Conservation (phyloP, 2,888 invertebrate species). For the Trilocha varians region DNA sequence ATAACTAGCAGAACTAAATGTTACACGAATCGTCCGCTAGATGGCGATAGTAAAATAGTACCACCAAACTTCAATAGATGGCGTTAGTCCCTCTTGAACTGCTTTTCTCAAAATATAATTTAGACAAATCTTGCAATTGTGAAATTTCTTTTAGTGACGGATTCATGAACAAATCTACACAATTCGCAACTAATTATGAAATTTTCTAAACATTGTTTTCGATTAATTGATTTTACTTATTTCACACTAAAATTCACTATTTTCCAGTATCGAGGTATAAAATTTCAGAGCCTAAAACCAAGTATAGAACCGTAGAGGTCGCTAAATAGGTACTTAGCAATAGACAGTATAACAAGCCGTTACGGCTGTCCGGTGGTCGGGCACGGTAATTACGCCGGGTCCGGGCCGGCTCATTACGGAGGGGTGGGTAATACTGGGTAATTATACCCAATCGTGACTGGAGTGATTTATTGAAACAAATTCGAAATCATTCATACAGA, state of each 20-base stretch:
- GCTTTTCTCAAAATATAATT: too few species aligned
- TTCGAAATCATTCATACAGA: neutral
- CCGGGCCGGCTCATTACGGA: slow-evolving; percentile 3
- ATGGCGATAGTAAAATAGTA: neutral
- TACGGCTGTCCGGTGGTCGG: neutral
- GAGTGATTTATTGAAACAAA: slow-evolving; percentile 4
- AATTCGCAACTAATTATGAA: too few species aligned
- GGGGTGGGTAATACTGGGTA: neutral
- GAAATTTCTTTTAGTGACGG: too few species aligned
- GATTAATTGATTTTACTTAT: too few species aligned
- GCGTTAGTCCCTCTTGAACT: too few species aligned
- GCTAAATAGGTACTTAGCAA: neutral
- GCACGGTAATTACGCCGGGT: slow-evolving; percentile 2
- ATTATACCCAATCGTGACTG: slow-evolving; percentile 2
- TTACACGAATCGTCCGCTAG: neutral
- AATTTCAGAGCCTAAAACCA: too few species aligned
- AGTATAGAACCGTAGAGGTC: neutral
- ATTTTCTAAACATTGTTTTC: too few species aligned
- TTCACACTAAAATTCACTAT: neutral
- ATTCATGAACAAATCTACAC: neutral
- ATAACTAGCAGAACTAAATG: neutral
- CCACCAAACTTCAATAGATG: too few species aligned
- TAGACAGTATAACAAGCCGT: neutral
- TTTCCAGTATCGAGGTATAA: too few species aligned
- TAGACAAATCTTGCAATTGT: too few species aligned